Evolutionary conservation across 2,888 invertebrate genomes (phyloP).

Genomic region (Pteria penguin): DNA sequence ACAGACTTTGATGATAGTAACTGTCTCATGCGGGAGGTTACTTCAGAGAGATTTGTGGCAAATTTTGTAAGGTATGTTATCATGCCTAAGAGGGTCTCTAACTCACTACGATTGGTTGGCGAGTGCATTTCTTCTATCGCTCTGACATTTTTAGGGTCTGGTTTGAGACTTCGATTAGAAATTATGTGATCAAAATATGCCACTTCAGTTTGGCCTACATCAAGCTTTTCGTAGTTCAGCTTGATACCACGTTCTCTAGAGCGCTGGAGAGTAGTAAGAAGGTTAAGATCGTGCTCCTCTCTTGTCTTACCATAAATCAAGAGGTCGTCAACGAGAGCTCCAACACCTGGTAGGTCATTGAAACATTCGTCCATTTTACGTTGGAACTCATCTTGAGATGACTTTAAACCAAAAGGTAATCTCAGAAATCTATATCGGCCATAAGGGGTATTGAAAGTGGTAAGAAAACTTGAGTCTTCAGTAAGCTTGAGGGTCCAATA

Average conservation of each 20-base stretch:
- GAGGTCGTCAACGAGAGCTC: constrained; percentile 43
- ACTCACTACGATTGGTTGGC: neutral
- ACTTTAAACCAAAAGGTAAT: constrained; percentile 51
- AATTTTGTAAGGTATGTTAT: neutral
- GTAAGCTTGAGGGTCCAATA: constrained; percentile 52
- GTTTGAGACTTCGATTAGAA: constrained; percentile 19
- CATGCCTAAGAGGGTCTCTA: neutral
- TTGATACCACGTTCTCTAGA: constrained; percentile 29
- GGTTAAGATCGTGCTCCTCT: constrained; percentile 48
- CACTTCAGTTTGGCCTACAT: constrained; percentile 32
- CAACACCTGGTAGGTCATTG: constrained; percentile 38
- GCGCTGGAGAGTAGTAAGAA: constrained; percentile 34
- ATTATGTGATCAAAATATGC: constrained; percentile 48
- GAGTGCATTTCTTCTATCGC: constrained; percentile 32
- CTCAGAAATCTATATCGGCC: constrained; percentile 42
- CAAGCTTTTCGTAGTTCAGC: constrained; percentile 39
- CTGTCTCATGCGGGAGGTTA: neutral
- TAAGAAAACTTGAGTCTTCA: constrained; percentile 32
- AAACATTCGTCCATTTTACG: constrained; percentile 42
- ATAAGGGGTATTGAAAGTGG: constrained; percentile 42
- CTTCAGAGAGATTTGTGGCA: neutral
- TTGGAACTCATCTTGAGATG: constrained; percentile 49
- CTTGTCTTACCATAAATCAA: constrained; percentile 28
- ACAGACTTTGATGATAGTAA: constrained; percentile 1
- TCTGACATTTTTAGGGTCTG: constrained; percentile 36